Evolutionary conservation across 2,797 vertebrate genomes (phyloP).

Genomic region (Spondyliosoma cantharus): DNA sequence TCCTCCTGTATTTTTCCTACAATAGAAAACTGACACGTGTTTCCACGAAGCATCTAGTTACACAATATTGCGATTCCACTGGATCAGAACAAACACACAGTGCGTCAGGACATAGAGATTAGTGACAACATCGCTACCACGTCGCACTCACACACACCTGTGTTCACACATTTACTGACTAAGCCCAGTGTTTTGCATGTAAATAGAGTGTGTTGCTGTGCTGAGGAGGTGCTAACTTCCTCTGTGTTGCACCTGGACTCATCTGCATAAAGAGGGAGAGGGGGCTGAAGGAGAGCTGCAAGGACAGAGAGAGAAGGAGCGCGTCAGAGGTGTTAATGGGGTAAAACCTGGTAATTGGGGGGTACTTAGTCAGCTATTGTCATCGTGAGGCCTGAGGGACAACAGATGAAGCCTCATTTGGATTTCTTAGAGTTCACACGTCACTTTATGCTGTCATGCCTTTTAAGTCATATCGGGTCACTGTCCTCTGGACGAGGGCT

Average conservation of each 20-base stretch:
- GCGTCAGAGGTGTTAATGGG: constrained; percentile 76
- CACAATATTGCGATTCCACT: constrained; percentile 53
- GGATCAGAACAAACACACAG: constrained; percentile 58
- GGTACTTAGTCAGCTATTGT: constrained; percentile 70
- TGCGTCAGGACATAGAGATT: constrained; percentile 72
- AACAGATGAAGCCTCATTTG: constrained; percentile 66
- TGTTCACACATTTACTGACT: constrained; percentile 76
- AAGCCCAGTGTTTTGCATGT: constrained; percentile 81
- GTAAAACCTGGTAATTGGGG: constrained; percentile 78
- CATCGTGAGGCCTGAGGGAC: constrained; percentile 61
- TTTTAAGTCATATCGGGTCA: constrained; percentile 27
- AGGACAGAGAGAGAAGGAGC: constrained; percentile 41
- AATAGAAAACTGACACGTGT: constrained; percentile 55
- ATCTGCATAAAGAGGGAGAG: constrained; percentile 69
- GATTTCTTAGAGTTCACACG: constrained; percentile 57
- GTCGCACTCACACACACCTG: constrained; percentile 70
- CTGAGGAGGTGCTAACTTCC: constrained; percentile 82
- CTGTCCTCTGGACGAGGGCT: neutral
- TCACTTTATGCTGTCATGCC: constrained; percentile 24
- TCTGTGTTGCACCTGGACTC: constrained; percentile 80
- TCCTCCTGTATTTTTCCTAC: constrained; percentile 35
- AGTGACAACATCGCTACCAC: constrained; percentile 57
- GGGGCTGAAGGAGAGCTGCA: constrained; percentile 29
- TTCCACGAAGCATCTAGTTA: constrained; percentile 64
- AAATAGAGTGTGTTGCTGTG: constrained; percentile 76